phyloP scores from a whole-genome alignment of 2,797 vertebrate species.

The Trachurus trachurus region DNA sequence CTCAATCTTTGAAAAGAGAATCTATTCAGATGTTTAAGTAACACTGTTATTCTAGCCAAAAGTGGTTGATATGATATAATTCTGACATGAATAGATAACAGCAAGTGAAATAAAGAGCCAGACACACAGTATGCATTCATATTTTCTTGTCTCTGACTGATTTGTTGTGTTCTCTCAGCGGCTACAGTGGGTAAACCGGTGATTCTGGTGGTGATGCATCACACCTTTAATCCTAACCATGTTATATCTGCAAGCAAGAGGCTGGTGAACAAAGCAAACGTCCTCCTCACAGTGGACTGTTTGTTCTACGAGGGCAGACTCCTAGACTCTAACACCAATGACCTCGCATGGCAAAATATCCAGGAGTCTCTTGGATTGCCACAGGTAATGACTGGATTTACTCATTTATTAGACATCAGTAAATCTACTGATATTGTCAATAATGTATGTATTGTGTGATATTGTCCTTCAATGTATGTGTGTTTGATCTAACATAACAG shows the following conservation, averaged over 20 bases:
- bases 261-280: accelerated
- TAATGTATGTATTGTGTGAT: too few relatives aligned
- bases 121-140: too few relatives aligned
- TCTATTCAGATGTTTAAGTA: too few relatives aligned
- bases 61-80: too few relatives aligned
- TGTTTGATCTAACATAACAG: too few relatives aligned
- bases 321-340: background rate
- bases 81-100: too few relatives aligned
- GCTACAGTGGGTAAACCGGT: constrained; percentile 11
- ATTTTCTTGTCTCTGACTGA: too few relatives aligned
- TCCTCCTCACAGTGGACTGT: constrained; percentile 40
- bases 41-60: too few relatives aligned
- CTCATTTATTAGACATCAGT: background rate
- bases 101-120: too few relatives aligned
- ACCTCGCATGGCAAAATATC: accelerated
- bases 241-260: background rate
- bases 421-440: background rate
- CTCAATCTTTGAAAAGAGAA: too few relatives aligned
- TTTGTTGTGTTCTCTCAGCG: background rate
- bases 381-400: constrained; percentile 9
- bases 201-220: constrained; percentile 70
- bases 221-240: background rate
- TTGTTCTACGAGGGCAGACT: constrained; percentile 4
- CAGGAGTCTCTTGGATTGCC: accelerated
- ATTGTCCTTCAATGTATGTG: too few relatives aligned